These are phyloP conservation scores for Elmis aenea DNA, from an alignment of 2,888 invertebrate genomes.

Conservation along the genomic window DNA sequence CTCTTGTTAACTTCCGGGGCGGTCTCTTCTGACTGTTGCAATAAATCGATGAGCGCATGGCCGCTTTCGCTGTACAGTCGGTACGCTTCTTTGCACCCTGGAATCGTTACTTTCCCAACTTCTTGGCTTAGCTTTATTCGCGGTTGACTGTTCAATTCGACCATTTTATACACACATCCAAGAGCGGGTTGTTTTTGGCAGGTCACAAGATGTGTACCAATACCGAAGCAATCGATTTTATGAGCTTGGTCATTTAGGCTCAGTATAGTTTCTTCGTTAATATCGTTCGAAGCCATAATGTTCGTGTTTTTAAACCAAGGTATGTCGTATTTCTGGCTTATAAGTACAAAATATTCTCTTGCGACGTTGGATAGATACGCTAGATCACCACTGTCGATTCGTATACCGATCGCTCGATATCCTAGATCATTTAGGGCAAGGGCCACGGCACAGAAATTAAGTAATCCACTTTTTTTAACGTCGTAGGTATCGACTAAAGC, in stretches of 20 bases:
- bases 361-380: constrained; percentile 90
- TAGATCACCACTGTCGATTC: constrained; percentile 95
- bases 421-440: constrained; percentile 86
- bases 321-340: constrained; percentile 68
- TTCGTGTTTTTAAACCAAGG: constrained; percentile 80
- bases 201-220: constrained; percentile 97
- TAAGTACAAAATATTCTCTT: constrained; percentile 70
- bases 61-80: constrained; percentile 69
- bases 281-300: constrained; percentile 98
- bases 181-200: constrained; percentile 97
- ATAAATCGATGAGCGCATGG: constrained; percentile 84
- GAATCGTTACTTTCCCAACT: constrained; percentile 95
- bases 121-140: constrained; percentile 96
- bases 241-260: constrained; percentile 96
- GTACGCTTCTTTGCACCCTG: constrained; percentile 83
- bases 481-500: constrained; percentile 98
- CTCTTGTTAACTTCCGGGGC: constrained; percentile 72
- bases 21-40: constrained; percentile 75
- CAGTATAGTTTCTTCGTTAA: constrained; percentile 96
- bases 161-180: constrained; percentile 96
- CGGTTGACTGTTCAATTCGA: constrained; percentile 84
- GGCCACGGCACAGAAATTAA: constrained; percentile 95
- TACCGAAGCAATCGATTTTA: constrained; percentile 91
- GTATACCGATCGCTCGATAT: constrained; percentile 81
- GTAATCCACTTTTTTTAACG: constrained; percentile 92